Evolutionary conservation across 2,888 invertebrate species (phyloP), one percentile per base, ranked within the genome.

Genomic region (Euplexia lucipara): DNA sequence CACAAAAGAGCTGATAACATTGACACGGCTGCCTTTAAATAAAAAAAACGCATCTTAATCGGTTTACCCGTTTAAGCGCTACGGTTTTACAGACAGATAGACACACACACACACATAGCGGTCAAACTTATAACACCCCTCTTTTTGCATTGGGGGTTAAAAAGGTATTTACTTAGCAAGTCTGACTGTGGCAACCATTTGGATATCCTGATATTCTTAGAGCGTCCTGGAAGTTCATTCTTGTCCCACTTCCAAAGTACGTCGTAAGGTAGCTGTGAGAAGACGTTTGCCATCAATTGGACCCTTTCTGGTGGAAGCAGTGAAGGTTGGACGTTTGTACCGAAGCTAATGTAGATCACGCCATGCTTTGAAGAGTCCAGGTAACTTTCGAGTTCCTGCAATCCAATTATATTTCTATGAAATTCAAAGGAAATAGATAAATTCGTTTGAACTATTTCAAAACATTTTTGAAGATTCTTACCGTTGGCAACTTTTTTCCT

Each of bases 191-290:
- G 94, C 16, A 95, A 79, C 95, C 95, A 95, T 69, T 93, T 92
- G 1, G 82, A 83, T 39, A 92, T 82, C 57, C 77, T 90, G 0
- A 95, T 90, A 54, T 95, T 95, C 14, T 81, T 75, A 0, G 92
- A 84, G 18, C 78, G 67, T 56, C 83, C 89, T 0, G 87, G 86
- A 45, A 94, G 68, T 16, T 81, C 83, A 22, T 92, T 91, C 1
- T 75, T 81, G 58, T 92, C 90, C 90, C 91, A 94, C 77, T 94
- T 95, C 93, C 92, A 94, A 7, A 95, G 56, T 3, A 95, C 87
- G 54, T 91, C 86, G 56, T 95, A 94, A 8, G 92, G 92, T 44
- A 95, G 70, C 42, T 86, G 73, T 0, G 91, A 90, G 54, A 95
- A 91, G 0, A 88, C 91, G 14, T 84, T 82, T 0, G 90, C 16